Evolutionary conservation across 2,113 vertebrate species (phyloP).

Genomic region (Cheirogaleus medius): DNA sequence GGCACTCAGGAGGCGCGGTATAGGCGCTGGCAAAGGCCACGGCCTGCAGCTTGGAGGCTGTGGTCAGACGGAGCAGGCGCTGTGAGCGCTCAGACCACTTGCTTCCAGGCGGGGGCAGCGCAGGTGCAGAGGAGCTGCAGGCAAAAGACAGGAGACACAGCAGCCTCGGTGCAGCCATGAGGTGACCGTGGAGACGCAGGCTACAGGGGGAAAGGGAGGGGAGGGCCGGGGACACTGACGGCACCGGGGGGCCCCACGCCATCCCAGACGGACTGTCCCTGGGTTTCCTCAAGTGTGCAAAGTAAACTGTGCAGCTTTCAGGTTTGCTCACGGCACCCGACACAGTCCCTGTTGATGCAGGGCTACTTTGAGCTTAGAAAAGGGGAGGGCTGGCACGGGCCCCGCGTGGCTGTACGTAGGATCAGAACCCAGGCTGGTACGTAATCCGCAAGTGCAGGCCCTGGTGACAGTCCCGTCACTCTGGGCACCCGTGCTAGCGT

Average conservation of each 20-base stretch:
- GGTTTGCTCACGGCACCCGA: neutral
- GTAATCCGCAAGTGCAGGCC: neutral
- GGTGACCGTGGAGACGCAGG: neutral
- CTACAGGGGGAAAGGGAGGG: neutral
- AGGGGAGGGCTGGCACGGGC: neutral
- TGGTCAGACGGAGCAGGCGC: neutral
- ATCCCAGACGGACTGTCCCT: too few relatives aligned
- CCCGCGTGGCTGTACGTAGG: accelerated
- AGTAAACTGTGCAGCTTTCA: neutral
- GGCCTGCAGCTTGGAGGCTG: neutral
- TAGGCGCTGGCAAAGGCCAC: neutral
- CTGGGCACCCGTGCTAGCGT: neutral
- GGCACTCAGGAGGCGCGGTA: neutral
- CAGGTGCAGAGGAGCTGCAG: neutral
- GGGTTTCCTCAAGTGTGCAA: neutral
- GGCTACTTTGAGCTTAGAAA: neutral
- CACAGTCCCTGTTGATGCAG: too few relatives aligned
- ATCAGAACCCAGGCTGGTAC: neutral
- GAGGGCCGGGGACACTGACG: neutral
- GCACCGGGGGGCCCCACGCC: too few relatives aligned
- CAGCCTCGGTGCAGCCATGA: neutral
- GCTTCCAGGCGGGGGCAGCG: neutral
- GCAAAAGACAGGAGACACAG: neutral
- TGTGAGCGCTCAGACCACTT: accelerated
- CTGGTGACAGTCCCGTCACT: too few relatives aligned